These are phyloP conservation scores for Thymelicus lineola DNA, from an alignment of 2,888 invertebrate species.

Conservation along the genomic window DNA sequence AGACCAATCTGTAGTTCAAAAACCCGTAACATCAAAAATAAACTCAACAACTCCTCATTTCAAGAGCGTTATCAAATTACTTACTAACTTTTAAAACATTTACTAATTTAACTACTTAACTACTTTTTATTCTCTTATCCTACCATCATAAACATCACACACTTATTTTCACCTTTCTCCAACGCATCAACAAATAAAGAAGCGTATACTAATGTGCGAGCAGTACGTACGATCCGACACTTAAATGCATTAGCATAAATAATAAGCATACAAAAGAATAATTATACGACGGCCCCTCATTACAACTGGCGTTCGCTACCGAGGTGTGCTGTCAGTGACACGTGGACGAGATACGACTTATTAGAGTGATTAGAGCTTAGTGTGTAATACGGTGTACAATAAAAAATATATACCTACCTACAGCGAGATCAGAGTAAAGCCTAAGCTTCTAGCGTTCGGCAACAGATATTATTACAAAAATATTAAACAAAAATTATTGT, in stretches of 20 bases:
- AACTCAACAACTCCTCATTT: no score
- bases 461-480: no score
- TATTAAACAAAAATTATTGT: background rate
- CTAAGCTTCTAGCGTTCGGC: no score
- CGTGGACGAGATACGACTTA: constrained; percentile 25
- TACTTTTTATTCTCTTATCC: background rate
- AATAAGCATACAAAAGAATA: constrained; percentile 48
- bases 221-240: constrained; percentile 8
- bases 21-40: background rate
- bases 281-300: constrained; percentile 35
- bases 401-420: background rate
- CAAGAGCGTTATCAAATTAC: background rate
- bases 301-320: constrained; percentile 36
- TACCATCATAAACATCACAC: constrained; percentile 1
- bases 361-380: constrained; percentile 34
- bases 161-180: constrained; percentile 30
- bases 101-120: background rate
- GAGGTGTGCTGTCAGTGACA: constrained; percentile 6
- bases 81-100: background rate
- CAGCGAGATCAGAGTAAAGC: no score
- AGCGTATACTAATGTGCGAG: constrained; percentile 2
- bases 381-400: background rate
- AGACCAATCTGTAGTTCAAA: background rate
- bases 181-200: constrained; percentile 21
- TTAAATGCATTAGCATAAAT: constrained; percentile 43